These are phyloP conservation scores for Drosophila seguyi DNA, from an alignment of 1,140 invertebrate species.

Conservation along the genomic window DNA sequence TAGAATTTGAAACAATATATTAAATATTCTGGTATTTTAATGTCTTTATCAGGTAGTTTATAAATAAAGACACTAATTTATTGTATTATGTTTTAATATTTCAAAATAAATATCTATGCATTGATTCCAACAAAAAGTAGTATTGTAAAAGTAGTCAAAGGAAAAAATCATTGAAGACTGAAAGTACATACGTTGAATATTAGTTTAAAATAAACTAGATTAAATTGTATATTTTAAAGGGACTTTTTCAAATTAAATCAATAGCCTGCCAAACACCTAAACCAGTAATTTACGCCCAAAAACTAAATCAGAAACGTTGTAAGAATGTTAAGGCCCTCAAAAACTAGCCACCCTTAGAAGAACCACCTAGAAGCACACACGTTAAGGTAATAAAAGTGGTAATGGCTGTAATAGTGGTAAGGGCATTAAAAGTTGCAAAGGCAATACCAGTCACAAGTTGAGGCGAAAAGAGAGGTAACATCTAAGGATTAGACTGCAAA, in stretches of 20 bases:
- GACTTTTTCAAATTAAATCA: not conserved
- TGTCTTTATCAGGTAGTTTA: no score
- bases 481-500: slow-evolving; percentile 21
- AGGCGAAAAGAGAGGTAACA: not conserved
- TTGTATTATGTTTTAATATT: no score
- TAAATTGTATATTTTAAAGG: not conserved
- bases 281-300: not conserved
- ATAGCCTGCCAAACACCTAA: not conserved
- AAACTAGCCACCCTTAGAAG: slow-evolving; percentile 1
- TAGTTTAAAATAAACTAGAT: not conserved
- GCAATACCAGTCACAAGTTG: slow-evolving; percentile 24
- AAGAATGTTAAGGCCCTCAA: slow-evolving; percentile 1
- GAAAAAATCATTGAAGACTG: no score
- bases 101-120: no score
- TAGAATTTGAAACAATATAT: no score
- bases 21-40: no score
- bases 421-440: slow-evolving; percentile 27
- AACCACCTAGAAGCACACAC: not conserved
- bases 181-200: no score
- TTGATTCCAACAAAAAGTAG: no score
- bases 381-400: slow-evolving; percentile 24
- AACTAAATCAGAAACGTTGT: not conserved
- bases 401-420: slow-evolving; percentile 15
- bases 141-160: no score
- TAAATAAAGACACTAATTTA: no score